Base-by-base conservation (phyloP, 1,140 invertebrate genomes). In the Idris sp. region DNA sequence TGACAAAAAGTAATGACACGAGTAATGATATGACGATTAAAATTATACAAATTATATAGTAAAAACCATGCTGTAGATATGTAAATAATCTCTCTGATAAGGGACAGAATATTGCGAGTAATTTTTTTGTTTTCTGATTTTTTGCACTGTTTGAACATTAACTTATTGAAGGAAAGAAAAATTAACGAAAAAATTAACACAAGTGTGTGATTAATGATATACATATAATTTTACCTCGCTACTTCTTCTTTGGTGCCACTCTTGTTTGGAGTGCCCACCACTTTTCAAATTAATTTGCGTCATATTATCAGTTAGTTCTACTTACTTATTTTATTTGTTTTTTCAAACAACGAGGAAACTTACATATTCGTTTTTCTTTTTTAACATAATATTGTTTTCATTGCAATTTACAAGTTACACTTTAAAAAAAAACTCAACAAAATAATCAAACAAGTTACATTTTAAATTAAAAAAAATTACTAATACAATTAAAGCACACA, bases 361-460 rank as follows among this genome's bases (percentile, higher is more conserved):
- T 87, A 86, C 85, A 86, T 87, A 87, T 87, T 87, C 85, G 74
- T 78, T 75, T 78, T 72, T 25, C 48, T 67, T 72, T 72, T n/a
- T n/a, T n/a, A n/a, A n/a, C n/a, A n/a, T 54, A 75, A 68, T 41
- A 77, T 76, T 67, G 69, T 76, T 76, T 76, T 74, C 35, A 13
- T 44, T 56, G 44, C 40, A 46, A 65, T n/a, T 18, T 16, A 72
- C 51, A 25, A 62, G n/a, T 53, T 33, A 68, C 71, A 67, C 40
- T n/a, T n/a, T n/a, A n/a, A n/a, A n/a, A n/a, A 15, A 38, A 62
- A 36, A 61, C 28, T 41, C 44, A 40, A 22, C 16, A 31, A 30
- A n/a, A 49, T 13, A 9, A n/a, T 2, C 38, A 51, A 35, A 18
- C 13, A 16, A 46, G 18, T 36, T 22, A 58, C 38, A 16, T 30